Evolutionary conservation across 2,888 invertebrate genomes (phyloP).

Genomic region (Aproaerema taeniolella): DNA sequence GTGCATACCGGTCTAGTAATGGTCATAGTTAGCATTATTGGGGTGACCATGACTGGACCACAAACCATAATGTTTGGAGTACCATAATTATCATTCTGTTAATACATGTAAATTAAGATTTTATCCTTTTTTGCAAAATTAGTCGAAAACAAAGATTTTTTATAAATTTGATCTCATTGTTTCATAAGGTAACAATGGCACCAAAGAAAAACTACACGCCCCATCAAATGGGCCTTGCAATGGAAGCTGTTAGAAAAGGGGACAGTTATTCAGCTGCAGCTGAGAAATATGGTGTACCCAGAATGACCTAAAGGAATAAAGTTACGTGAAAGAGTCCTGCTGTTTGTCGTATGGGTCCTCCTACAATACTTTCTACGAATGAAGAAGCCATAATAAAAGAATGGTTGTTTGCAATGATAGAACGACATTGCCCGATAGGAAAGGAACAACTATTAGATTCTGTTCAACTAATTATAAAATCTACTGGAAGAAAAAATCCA

Average conservation of each 20-base stretch:
- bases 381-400: slow-evolving; percentile 13
- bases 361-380: slow-evolving; percentile 5
- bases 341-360: slow-evolving; percentile 15
- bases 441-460: slow-evolving; percentile 5
- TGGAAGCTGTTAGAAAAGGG: not conserved
- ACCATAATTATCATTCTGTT: too few species aligned
- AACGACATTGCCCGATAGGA: slow-evolving; percentile 5
- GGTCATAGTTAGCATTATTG: too few species aligned
- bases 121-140: too few species aligned
- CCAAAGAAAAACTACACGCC: not conserved
- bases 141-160: too few species aligned
- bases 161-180: too few species aligned
- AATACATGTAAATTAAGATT: too few species aligned
- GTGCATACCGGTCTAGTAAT: too few species aligned
- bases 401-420: slow-evolving; percentile 11
- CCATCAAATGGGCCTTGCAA: not conserved
- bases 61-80: too few species aligned
- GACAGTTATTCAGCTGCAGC: not conserved
- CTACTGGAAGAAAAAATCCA: not conserved
- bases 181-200: too few species aligned
- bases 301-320: too few species aligned
- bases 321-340: slow-evolving; percentile 15
- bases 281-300: not conserved
- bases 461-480: slow-evolving; percentile 1
- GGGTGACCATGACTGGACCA: too few species aligned